Base-by-base conservation (phyloP, 1,140 invertebrate species). In the Odontomachus brunneus region DNA sequence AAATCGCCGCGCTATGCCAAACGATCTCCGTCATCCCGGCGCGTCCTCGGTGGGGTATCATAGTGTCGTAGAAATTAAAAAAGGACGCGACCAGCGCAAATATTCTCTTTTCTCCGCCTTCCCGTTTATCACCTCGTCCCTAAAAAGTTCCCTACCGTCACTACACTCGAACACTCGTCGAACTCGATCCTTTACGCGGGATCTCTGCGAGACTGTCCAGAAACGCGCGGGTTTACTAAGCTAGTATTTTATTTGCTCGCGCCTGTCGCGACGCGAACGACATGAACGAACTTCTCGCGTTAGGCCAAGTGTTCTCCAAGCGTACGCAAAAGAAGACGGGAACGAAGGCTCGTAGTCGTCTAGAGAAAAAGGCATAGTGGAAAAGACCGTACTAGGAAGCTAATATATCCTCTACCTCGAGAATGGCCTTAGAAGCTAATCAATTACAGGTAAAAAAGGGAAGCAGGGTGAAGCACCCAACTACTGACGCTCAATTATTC, bases 221-320 rank as follows among this genome's bases (percentile, higher is more conserved):
- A 49, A 69, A 29, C 29, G 24, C 24, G 57, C 53, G 60, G 53
- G 24, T 29, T 26, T 19, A 65, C 22, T 82, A 80, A 80, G n/a
- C 33, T 80, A 69, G 60, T 9, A 14, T 48, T 29, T 67, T 51
- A 67, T 71, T 71, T 57, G 74, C 26, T 69, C 84, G 57, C 24
- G 69, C 49, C 22, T 59, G 72, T 5, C 29, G 15, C 38, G 38
- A 44, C 38, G 38, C 38, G 38, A 33, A 33, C 29, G 60, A 82
- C 81, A 49, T 53, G 72, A 72, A 73, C 14, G 69, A 63, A 80
- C 29, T 44, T 49, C 49, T 74, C 86, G 55, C 85, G 38, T 87
- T 87, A 87, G 86, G 85, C 86, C 86, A 87, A 87, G 76, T 57
- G 24, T 73, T 86, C 51, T 33, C 9, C 26, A 69, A 69, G 24